A percentile compares a stretch with the other conserved stretches of the same genome.
Evolutionary conservation across 2,797 vertebrate genomes (phyloP).

Genomic region (Knipowitschia caucasica): DNA sequence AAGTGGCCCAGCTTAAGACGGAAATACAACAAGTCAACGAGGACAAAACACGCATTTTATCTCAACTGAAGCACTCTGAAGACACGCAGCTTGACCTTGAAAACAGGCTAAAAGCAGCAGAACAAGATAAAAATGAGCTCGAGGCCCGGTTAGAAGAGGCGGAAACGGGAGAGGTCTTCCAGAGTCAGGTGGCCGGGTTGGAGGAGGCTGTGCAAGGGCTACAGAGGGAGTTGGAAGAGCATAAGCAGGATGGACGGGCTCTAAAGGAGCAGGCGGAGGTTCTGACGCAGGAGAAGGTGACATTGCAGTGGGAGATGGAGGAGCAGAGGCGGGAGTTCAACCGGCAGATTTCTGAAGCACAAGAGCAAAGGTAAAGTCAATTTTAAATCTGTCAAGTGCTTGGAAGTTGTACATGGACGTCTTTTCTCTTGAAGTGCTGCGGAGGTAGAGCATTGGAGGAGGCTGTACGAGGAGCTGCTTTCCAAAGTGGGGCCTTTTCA

Average conservation of each 20-base stretch:
- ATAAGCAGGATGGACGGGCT: slow-evolving; percentile 19
- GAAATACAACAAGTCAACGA: slow-evolving; percentile 26
- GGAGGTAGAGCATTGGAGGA: slow-evolving; percentile 54
- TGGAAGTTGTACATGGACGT: not conserved
- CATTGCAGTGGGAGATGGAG: slow-evolving; percentile 68
- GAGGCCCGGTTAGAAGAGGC: slow-evolving; percentile 35
- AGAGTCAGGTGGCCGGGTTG: slow-evolving; percentile 29
- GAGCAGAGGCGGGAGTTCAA: slow-evolving; percentile 67
- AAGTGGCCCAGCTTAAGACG: slow-evolving; percentile 42
- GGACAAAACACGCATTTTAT: slow-evolving; percentile 57
- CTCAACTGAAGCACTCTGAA: slow-evolving; percentile 54
- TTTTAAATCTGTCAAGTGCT: not conserved
- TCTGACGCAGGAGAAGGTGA: slow-evolving; percentile 66
- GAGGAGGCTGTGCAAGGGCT: slow-evolving; percentile 42
- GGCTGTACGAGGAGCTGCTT: slow-evolving; percentile 59
- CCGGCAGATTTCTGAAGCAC: slow-evolving; percentile 63
- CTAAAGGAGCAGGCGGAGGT: slow-evolving; percentile 48
- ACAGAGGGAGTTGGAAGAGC: slow-evolving; percentile 26
- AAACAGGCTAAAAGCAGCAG: slow-evolving; percentile 53
- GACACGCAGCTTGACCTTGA: slow-evolving; percentile 44
- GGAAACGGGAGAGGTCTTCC: slow-evolving; percentile 29
- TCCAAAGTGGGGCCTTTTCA: slow-evolving; percentile 65
- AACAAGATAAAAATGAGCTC: slow-evolving; percentile 40
- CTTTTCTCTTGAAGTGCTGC: slow-evolving; percentile 29
- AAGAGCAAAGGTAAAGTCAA: slow-evolving; percentile 70